Percentiles rank a stretch among this genome's conserved stretches.
Conservation (phyloP, 2,797 vertebrate species). For the Megaceryle alcyon region DNA sequence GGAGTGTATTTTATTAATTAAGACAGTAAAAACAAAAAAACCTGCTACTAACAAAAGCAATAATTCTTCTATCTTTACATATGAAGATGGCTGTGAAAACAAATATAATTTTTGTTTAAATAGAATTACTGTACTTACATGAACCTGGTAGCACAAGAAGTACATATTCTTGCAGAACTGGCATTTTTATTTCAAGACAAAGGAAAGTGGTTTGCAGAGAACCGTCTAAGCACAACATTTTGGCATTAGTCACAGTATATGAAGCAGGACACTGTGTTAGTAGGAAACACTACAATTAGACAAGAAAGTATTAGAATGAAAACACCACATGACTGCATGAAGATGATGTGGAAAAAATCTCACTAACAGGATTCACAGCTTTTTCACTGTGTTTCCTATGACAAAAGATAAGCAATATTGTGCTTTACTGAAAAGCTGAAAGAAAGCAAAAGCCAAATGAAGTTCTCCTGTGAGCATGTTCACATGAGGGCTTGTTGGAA, state of each 20-base stretch:
- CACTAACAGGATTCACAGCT: background rate
- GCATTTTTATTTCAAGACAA: background rate
- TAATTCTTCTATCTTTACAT: conserved; percentile 8
- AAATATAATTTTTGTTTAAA: background rate
- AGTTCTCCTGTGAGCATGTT: background rate
- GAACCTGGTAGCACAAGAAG: background rate
- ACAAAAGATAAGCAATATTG: background rate
- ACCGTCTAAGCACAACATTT: background rate
- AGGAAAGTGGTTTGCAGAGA: background rate
- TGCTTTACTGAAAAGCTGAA: background rate
- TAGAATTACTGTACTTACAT: background rate
- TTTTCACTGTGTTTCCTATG: background rate
- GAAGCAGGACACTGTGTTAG: background rate
- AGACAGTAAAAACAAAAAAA: conserved; percentile 30
- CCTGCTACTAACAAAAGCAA: conserved; percentile 5
- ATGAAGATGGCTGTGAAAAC: background rate
- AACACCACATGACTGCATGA: background rate
- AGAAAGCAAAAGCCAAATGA: background rate
- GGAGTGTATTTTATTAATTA: conserved; percentile 45
- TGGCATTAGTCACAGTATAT: background rate
- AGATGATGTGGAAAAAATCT: background rate
- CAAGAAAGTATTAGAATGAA: background rate
- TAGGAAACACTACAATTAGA: background rate
- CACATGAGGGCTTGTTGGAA: background rate
- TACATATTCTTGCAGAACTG: background rate